Conservation (phyloP, 2,113 vertebrate genomes). For the Aplodontia rufa region DNA sequence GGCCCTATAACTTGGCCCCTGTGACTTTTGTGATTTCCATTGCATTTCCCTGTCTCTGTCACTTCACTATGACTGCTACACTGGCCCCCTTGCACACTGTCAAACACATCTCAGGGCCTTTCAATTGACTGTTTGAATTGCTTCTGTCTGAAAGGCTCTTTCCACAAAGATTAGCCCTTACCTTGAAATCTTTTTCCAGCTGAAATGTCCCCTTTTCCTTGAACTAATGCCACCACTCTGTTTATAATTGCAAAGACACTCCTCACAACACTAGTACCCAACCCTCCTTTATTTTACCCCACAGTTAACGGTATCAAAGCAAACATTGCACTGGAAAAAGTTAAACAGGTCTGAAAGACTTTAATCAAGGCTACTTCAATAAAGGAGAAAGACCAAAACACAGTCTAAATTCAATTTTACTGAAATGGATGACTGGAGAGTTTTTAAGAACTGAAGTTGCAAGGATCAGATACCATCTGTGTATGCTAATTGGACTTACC, state of each 20-base stretch:
- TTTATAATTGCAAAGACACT: neutral
- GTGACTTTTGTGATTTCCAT: neutral
- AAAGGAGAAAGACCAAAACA: neutral
- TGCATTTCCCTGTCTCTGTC: neutral
- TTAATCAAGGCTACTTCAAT: neutral
- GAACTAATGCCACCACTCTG: neutral
- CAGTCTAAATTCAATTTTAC: neutral
- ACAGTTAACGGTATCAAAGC: neutral
- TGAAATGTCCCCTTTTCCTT: neutral
- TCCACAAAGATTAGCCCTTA: neutral
- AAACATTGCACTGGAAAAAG: neutral
- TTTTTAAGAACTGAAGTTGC: neutral
- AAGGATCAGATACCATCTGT: neutral
- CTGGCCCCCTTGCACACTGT: neutral
- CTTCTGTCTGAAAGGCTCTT: neutral
- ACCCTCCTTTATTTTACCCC: neutral
- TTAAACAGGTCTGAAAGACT: constrained; percentile 27
- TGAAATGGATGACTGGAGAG: neutral
- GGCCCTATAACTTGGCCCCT: neutral
- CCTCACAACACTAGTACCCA: neutral
- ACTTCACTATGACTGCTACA: neutral
- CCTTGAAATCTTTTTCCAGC: neutral
- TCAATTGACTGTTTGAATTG: neutral
- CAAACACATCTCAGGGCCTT: neutral
- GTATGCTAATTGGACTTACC: neutral